These are phyloP conservation scores for Thecocarcelia acutangulata DNA, from an alignment of 2,888 invertebrate genomes.

Conservation along the genomic window DNA sequence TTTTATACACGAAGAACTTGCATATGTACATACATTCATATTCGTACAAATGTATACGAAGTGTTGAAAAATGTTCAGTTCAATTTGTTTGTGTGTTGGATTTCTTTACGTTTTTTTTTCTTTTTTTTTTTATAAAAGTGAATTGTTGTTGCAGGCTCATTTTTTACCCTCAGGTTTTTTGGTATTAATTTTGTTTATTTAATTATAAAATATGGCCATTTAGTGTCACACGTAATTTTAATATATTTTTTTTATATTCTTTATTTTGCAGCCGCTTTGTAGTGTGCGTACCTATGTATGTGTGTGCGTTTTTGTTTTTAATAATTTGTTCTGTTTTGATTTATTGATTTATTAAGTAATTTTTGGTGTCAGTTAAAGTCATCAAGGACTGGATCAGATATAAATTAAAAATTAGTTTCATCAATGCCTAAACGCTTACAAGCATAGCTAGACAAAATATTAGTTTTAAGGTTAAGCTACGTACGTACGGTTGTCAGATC, in stretches of 20 bases:
- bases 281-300: neutral
- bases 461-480: too few species aligned
- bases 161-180: constrained; percentile 21
- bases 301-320: neutral
- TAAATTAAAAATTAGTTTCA: too few species aligned
- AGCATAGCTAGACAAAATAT: too few species aligned
- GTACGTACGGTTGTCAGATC: too few species aligned
- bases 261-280: constrained; percentile 10
- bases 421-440: too few species aligned
- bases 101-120: neutral
- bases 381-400: constrained; percentile 27
- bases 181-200: constrained; percentile 51
- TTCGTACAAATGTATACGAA: neutral
- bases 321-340: constrained; percentile 25
- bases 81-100: constrained; percentile 33
- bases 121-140: neutral
- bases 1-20: neutral
- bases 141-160: constrained; percentile 1
- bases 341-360: constrained; percentile 57
- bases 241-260: too few species aligned
- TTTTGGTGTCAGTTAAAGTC: constrained; percentile 29
- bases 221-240: constrained; percentile 64
- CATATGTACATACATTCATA: too few species aligned
- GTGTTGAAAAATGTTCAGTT: constrained; percentile 5
- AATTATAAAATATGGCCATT: constrained; percentile 67